These are phyloP conservation scores for Karalla daura DNA, from an alignment of 2,797 vertebrate species.

Conservation along the genomic window DNA sequence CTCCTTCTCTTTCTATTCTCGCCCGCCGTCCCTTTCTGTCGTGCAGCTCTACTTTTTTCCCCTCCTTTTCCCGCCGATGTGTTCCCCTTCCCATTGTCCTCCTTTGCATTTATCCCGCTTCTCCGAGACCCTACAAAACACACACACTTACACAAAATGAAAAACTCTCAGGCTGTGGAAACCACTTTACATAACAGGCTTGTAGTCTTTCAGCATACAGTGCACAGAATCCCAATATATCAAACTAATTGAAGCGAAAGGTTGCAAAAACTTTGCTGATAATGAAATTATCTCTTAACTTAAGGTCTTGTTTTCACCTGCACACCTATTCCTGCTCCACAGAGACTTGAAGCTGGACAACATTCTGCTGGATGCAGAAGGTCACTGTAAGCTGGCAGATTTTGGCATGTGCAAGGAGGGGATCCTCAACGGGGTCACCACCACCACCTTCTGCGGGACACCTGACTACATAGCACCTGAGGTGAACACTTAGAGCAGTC, in stretches of 20 bases:
- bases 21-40: background rate
- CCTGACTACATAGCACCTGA: slow-evolving; percentile 97
- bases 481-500: slow-evolving; percentile 73
- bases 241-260: no score
- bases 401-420: slow-evolving; percentile 99
- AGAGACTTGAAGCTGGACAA: slow-evolving; percentile 99
- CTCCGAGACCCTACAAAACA: background rate
- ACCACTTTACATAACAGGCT: no score
- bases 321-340: slow-evolving; percentile 18
- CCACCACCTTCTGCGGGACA: slow-evolving; percentile 96
- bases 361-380: slow-evolving; percentile 95
- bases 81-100: background rate
- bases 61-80: background rate
- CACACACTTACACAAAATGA: no score
- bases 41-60: slow-evolving; percentile 31
- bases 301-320: background rate
- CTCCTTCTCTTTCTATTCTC: slow-evolving; percentile 1
- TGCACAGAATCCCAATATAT: no score
- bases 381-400: slow-evolving; percentile 97
- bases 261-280: no score
- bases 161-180: background rate
- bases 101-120: background rate
- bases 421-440: slow-evolving; percentile 93
- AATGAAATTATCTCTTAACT: no score
- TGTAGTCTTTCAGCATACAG: no score